These are phyloP conservation scores for Crioceris asparagi DNA, from an alignment of 2,888 invertebrate species.

Conservation along the genomic window DNA sequence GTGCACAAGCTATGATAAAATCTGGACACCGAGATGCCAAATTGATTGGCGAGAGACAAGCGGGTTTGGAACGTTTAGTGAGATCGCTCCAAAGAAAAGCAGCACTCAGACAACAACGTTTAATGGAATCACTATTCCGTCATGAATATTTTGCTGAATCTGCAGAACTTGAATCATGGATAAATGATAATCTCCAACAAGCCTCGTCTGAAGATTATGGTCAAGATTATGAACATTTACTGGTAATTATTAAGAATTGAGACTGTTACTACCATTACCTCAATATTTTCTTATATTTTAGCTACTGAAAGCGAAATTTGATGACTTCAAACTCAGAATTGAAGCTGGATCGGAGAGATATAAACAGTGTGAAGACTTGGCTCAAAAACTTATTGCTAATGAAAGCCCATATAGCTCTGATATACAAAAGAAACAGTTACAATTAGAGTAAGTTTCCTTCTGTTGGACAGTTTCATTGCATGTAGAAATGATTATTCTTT, in stretches of 20 bases:
- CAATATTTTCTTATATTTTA: slow-evolving; percentile 30
- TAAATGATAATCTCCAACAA: slow-evolving; percentile 78
- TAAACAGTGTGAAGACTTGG: slow-evolving; percentile 80
- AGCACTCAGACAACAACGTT: slow-evolving; percentile 64
- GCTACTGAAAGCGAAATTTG: slow-evolving; percentile 80
- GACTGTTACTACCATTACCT: background rate
- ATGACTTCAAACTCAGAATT: slow-evolving; percentile 83
- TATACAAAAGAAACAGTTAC: slow-evolving; percentile 76
- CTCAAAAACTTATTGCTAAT: slow-evolving; percentile 75
- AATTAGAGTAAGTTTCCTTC: slow-evolving; percentile 64
- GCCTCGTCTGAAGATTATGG: slow-evolving; percentile 91
- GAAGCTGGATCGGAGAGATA: slow-evolving; percentile 85
- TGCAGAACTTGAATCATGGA: slow-evolving; percentile 84
- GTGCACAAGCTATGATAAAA: slow-evolving; percentile 69
- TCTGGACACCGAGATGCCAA: slow-evolving; percentile 76
- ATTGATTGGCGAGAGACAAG: slow-evolving; percentile 66
- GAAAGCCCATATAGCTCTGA: slow-evolving; percentile 79
- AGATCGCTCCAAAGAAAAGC: slow-evolving; percentile 72
- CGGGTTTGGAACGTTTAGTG: slow-evolving; percentile 65
- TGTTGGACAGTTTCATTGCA: too few species aligned
- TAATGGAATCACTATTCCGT: slow-evolving; percentile 81
- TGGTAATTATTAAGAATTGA: slow-evolving; percentile 40
- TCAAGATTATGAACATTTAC: slow-evolving; percentile 83
- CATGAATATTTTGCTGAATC: slow-evolving; percentile 89
- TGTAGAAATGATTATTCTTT: too few species aligned